phyloP scores from a whole-genome alignment of 2,888 invertebrate species.

The Hirtodrosophila histrioides region DNA sequence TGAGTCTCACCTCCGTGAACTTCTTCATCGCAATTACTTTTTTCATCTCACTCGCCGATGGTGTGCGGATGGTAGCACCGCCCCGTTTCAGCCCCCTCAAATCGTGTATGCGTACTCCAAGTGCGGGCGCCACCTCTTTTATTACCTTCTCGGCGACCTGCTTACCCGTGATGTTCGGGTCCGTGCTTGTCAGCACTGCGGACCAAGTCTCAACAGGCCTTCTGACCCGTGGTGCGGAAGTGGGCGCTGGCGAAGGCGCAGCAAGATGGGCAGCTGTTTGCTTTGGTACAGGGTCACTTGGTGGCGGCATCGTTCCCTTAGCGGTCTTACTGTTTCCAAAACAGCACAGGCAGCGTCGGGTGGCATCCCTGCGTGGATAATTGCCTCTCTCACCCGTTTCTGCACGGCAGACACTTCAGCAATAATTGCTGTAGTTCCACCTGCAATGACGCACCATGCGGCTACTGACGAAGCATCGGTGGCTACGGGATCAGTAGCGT shows the following conservation, averaged over 20 bases:
- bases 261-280: no score
- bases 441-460: no score
- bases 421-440: no score
- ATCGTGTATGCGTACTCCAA: constrained; percentile 3
- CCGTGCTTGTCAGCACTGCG: constrained; percentile 1
- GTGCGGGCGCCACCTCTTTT: constrained; percentile 1
- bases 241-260: not conserved
- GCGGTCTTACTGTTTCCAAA: no score
- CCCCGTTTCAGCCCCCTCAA: constrained; percentile 18
- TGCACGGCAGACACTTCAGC: no score
- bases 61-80: constrained; percentile 36
- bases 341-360: no score
- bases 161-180: not conserved
- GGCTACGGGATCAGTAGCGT: no score
- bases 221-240: not conserved
- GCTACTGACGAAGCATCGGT: no score
- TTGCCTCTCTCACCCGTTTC: no score
- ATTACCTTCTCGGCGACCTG: not conserved
- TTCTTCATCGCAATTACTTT: constrained; percentile 23
- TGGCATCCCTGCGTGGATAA: no score
- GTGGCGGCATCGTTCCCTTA: no score
- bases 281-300: no score
- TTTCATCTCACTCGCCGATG: constrained; percentile 21
- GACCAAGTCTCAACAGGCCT: constrained; percentile 14
- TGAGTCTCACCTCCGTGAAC: constrained; percentile 22